phyloP scores from a whole-genome alignment of 1,140 invertebrate species.

The Tetragnatha versicolor region DNA sequence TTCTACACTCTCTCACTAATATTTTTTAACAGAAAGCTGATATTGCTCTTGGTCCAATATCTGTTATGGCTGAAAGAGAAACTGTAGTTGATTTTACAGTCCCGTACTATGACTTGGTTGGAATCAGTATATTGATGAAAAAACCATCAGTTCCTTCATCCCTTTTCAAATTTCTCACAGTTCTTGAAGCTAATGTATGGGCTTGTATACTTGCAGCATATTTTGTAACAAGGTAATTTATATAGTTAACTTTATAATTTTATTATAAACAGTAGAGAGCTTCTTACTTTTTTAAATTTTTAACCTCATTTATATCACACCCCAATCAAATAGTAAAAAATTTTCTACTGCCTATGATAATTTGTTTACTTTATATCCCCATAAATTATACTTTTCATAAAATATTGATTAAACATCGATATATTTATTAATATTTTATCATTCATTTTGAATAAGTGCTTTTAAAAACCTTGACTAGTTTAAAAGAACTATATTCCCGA shows the following conservation, averaged over 20 bases:
- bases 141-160: conserved; percentile 81
- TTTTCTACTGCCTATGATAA: no score
- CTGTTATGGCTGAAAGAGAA: conserved; percentile 93
- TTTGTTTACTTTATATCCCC: no score
- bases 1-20: no score
- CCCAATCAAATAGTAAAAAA: background rate
- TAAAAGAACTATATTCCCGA: background rate
- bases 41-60: conserved; percentile 85
- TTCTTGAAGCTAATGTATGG: conserved; percentile 96
- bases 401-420: no score
- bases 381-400: no score
- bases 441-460: background rate
- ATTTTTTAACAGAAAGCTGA: conserved; percentile 75
- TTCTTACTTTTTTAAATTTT: background rate
- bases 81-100: conserved; percentile 95
- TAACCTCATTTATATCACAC: background rate
- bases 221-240: conserved; percentile 81
- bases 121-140: conserved; percentile 90
- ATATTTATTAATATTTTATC: background rate
- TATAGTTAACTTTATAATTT: background rate
- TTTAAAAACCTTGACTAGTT: background rate
- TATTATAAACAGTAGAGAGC: background rate
- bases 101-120: conserved; percentile 93
- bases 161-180: conserved; percentile 95
- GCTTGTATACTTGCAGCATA: conserved; percentile 93